Evolutionary conservation across 2,888 invertebrate genomes (phyloP).

Genomic region (Teinopalpus imperialis): DNA sequence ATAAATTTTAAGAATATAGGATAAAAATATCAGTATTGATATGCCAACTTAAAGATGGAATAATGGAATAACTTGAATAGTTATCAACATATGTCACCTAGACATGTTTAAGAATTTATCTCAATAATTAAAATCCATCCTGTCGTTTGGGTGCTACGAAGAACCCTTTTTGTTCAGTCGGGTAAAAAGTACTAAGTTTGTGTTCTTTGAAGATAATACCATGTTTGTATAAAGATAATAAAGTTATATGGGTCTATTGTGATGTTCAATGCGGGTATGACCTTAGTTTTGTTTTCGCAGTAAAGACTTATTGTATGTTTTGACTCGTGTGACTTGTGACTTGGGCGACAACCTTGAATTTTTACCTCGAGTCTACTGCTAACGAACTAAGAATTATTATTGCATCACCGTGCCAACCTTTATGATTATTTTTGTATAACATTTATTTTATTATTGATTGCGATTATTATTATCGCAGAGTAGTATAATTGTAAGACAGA

Average conservation of each 20-base stretch:
- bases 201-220: background rate
- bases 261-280: conserved; percentile 40
- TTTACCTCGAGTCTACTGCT: conserved; percentile 32
- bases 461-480: too few species aligned
- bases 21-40: too few species aligned
- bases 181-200: background rate
- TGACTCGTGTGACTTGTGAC: conserved; percentile 30
- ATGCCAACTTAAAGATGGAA: too few species aligned
- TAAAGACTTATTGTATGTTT: conserved; percentile 43
- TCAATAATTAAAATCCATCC: too few species aligned
- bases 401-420: conserved; percentile 14
- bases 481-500: too few species aligned
- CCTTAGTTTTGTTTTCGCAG: conserved; percentile 46
- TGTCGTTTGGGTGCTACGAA: too few species aligned
- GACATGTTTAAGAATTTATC: too few species aligned
- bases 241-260: conserved; percentile 27
- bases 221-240: conserved; percentile 17
- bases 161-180: too few species aligned
- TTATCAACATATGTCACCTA: too few species aligned
- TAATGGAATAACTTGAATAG: too few species aligned
- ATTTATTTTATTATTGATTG: too few species aligned
- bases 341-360: conserved; percentile 57
- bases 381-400: conserved; percentile 26
- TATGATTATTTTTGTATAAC: conserved; percentile 12
- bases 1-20: too few species aligned